Evolutionary conservation across 2,113 vertebrate genomes (phyloP), one percentile per base, ranked within the genome.

Genomic region (Oostethus manadensis): DNA sequence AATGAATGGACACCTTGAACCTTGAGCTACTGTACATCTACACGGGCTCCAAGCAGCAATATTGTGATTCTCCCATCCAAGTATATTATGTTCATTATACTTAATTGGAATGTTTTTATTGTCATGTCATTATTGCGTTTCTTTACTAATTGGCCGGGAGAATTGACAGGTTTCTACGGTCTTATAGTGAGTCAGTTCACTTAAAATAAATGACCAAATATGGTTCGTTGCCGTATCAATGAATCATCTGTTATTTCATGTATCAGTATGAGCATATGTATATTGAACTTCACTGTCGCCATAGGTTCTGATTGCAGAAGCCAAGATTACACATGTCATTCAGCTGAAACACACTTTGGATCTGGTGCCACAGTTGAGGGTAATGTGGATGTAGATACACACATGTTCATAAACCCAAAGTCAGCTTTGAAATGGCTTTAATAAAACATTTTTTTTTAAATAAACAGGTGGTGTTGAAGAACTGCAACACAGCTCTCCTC

Each of bases 271-370:
- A 7, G 29, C 29, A 33, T 33, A 6, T 33, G 29, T 33, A 33
- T 33, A 33, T 33, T 33, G 29, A 16, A 5, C 4, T 54, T 0
- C 42, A 7, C 7, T 18, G 6, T 56, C 64, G 56, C 10, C 4
- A 71, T 78, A 99, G 97, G 85, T 93, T 77, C 93, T 93, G 86
- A 88, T 87, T 54, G 93, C 95, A 67, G 97, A 98, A 82, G 89
- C 95, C 66, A 99, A 98, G 84, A 97, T 98, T 86, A 91, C 89
- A n/a, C 95, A 97, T 75, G 78, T 95, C 70, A 97, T 99, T 80
- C 94, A 94, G 79, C 78, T 99, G 74, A 99, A 98, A 78, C 94
- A 98, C 84, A 96, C 93, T 0, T 79, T 98, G 68, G 93, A 98
- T 77, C 87, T 96, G 70, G 92, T 98, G 74, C 90, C 93, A 51